Evolutionary conservation across 2,888 invertebrate species (phyloP).

Genomic region (Parapristionchus giblindavisi): DNA sequence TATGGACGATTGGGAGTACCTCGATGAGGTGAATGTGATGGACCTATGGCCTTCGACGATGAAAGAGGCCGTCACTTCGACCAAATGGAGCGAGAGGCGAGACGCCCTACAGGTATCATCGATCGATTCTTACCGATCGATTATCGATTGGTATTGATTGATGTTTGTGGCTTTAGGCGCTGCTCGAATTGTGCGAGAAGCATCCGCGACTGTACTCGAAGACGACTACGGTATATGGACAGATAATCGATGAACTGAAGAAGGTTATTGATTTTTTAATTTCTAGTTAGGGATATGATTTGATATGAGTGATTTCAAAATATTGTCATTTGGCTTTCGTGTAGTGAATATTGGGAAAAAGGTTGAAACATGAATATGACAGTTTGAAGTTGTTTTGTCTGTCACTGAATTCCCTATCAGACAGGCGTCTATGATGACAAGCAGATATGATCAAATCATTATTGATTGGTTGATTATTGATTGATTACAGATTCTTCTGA

Average conservation of each 20-base stretch:
- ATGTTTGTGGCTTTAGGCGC: conserved; percentile 39
- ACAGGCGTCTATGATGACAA: no score
- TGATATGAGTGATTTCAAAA: background rate
- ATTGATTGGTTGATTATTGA: background rate
- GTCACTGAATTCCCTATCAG: no score
- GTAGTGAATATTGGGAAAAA: no score
- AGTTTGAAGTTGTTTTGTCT: no score
- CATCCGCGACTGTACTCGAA: conserved; percentile 49
- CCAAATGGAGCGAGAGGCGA: conserved; percentile 54
- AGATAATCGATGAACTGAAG: conserved; percentile 52
- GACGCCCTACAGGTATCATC: conserved; percentile 49
- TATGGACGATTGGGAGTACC: conserved; percentile 47
- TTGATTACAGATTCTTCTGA: conserved; percentile 80
- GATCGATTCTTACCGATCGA: background rate
- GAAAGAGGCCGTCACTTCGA: conserved; percentile 41
- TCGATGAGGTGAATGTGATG: conserved; percentile 51
- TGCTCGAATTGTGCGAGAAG: conserved; percentile 45
- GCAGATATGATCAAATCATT: background rate
- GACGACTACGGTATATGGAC: conserved; percentile 51
- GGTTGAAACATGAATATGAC: no score
- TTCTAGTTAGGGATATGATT: background rate
- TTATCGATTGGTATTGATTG: background rate
- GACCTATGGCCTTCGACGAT: conserved; percentile 46
- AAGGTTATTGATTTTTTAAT: conserved; percentile 41
- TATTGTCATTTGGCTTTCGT: no score